Percentiles rank a stretch among this genome's conserved stretches.
Evolutionary conservation across 2,888 invertebrate genomes (phyloP).

Genomic region (Leistus spinibarbis): DNA sequence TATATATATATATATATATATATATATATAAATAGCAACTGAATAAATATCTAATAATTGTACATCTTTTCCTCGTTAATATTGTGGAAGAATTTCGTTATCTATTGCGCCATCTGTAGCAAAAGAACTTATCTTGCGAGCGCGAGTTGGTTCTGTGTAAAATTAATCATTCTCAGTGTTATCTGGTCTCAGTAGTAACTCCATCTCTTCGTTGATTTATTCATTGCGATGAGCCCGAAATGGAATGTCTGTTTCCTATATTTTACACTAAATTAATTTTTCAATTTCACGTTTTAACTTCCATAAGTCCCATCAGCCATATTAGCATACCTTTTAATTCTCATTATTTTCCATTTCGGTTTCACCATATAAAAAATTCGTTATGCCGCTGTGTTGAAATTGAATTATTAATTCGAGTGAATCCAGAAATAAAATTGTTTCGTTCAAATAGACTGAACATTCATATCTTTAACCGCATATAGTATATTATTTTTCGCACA

Average conservation of each 20-base stretch:
- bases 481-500: too few species aligned
- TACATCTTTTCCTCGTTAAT: background rate
- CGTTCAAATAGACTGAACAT: background rate
- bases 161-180: background rate
- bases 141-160: background rate
- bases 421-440: background rate
- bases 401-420: background rate
- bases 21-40: too few species aligned
- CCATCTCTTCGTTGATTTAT: background rate
- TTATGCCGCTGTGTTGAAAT: background rate
- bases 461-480: background rate
- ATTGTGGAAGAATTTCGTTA: background rate
- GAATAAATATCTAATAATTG: background rate
- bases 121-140: background rate
- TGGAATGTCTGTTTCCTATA: background rate
- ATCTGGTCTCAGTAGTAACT: background rate
- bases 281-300: background rate
- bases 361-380: background rate
- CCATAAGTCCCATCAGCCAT: background rate
- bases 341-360: background rate
- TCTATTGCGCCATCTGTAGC: background rate
- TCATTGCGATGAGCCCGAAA: background rate
- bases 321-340: background rate
- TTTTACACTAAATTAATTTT: background rate
- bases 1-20: too few species aligned